Conservation (phyloP, 2,888 invertebrate species). For the Trypoxylon attenuatum region DNA sequence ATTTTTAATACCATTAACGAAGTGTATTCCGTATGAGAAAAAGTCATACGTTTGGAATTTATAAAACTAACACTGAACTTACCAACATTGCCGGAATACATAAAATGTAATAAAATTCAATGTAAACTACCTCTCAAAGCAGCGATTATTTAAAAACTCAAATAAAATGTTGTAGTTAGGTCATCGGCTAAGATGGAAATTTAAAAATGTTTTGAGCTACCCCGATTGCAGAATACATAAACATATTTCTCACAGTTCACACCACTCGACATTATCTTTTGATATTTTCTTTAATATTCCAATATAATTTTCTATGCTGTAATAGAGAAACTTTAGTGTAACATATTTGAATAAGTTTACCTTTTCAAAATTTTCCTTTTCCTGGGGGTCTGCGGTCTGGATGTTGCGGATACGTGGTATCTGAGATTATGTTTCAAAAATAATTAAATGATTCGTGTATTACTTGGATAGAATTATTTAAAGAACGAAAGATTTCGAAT, state of each 20-base stretch:
- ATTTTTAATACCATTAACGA: constrained; percentile 22
- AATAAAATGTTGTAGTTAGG: no score
- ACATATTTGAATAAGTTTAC: constrained; percentile 73
- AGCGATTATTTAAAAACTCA: neutral
- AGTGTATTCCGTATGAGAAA: constrained; percentile 14
- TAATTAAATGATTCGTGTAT: constrained; percentile 68
- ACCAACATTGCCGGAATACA: no score
- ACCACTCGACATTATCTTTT: neutral
- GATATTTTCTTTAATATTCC: constrained; percentile 3
- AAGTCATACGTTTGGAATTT: constrained; percentile 3
- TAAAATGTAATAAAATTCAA: no score
- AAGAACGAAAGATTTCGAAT: no score
- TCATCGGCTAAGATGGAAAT: no score
- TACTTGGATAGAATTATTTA: no score
- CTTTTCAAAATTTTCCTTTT: constrained; percentile 80
- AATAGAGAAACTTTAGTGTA: constrained; percentile 18
- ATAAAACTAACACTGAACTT: constrained; percentile 11
- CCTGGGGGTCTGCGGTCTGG: constrained; percentile 78
- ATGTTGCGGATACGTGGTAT: constrained; percentile 73
- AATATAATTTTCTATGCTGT: constrained; percentile 13
- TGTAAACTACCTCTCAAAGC: no score
- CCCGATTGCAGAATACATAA: neutral
- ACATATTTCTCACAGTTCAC: neutral
- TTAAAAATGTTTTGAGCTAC: neutral
- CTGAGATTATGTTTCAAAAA: constrained; percentile 72